Evolutionary conservation across 1,140 invertebrate species (phyloP), one percentile per base, ranked within the genome.

Genomic region (Latrodectus geometricus): DNA sequence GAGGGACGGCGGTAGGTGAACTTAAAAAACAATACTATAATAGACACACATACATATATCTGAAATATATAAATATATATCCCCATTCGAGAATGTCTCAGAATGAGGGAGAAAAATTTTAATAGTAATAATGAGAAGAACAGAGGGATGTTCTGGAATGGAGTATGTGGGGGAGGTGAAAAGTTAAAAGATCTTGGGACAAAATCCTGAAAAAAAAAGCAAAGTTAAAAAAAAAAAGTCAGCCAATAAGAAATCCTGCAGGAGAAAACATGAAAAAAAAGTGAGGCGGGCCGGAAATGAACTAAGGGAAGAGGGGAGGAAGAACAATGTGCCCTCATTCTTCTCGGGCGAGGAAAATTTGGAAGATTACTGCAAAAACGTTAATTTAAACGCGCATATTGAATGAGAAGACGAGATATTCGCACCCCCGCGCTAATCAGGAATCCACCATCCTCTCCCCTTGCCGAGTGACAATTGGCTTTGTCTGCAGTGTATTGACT

Each of bases 351-450:
- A 77, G 56, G 83, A 78, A 86, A 77, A 86, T 73, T 78, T 86
- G 74, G 12, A 35, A 73, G 83, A 86, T 86, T 86, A 86, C 83
- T 86, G 83, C 75, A 86, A 86, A 86, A 86, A 86, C 83, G 83
- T 86, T 86, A 86, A 86, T 86, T 86, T 86, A 86, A 86, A 86
- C 83, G 83, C 83, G 83, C 75, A 86, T 86, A 86, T 86, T 86
- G 83, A 86, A 86, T 86, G 83, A 48, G 75, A 50, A 65, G 72
- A 50, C 20, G 82, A 20, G 82, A 76, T 86, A 78, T 78, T 86
- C 74, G 20, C 83, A 65, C 83, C 83, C 76, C 83, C 83, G 14
- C 52, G 83, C 83, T 86, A 86, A 86, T 86, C 83, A 86, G 61
- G 68, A 86, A 69, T 21, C 50, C n/a, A n/a, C 35, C 21, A 9